Evolutionary conservation across 2,113 vertebrate species (phyloP).

Genomic region (Anthoscopus minutus): DNA sequence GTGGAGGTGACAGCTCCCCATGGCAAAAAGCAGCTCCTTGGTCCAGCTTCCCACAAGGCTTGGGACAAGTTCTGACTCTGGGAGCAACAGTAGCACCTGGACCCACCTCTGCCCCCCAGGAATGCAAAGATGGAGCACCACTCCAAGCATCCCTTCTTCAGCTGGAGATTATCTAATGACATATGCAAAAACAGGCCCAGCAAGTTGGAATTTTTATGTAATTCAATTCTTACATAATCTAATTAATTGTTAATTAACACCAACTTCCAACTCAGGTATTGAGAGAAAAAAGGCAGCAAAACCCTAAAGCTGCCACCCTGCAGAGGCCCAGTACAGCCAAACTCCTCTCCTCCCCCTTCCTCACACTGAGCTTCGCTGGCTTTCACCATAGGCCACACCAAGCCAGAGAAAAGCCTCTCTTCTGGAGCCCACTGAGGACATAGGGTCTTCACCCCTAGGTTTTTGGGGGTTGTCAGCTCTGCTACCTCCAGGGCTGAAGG

Average conservation of each 20-base stretch:
- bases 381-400: neutral
- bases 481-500: neutral
- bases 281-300: neutral
- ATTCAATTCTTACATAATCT: neutral
- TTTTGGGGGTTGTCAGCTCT: neutral
- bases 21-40: neutral
- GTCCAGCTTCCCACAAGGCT: neutral
- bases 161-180: neutral
- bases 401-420: neutral
- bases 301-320: neutral
- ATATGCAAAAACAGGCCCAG: neutral
- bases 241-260: neutral
- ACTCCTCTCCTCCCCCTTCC: neutral
- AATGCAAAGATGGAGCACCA: neutral
- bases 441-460: fast-evolving
- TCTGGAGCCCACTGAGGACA: neutral
- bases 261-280: neutral
- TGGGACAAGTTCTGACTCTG: neutral
- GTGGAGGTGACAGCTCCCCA: neutral
- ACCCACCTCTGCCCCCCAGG: neutral
- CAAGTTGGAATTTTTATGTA: neutral
- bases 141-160: fast-evolving
- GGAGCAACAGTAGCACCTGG: neutral
- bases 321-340: neutral
- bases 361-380: neutral